Evolutionary conservation across 2,113 vertebrate genomes (phyloP).

Genomic region (Pomatostomus ruficeps): DNA sequence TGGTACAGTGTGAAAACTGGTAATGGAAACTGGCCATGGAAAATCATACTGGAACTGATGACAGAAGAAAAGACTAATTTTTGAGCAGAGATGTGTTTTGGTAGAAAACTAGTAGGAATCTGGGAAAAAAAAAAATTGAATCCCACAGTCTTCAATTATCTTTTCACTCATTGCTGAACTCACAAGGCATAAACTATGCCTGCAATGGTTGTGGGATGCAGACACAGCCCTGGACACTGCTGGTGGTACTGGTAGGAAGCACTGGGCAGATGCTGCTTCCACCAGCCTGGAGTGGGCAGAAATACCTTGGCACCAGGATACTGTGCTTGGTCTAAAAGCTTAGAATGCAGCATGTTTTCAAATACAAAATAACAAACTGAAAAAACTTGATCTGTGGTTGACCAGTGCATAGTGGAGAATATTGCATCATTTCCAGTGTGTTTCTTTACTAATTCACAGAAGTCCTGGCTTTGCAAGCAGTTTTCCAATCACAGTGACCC

Average conservation of each 20-base stretch:
- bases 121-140: neutral
- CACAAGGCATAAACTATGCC: neutral
- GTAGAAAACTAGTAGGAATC: neutral
- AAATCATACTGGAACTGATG: neutral
- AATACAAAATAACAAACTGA: neutral
- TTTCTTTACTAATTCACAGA: neutral
- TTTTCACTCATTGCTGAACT: neutral
- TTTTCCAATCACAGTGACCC: neutral
- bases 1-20: neutral
- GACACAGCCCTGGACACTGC: neutral
- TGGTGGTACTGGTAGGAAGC: neutral
- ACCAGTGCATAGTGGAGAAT: neutral
- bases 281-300: neutral
- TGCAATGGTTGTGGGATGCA: neutral
- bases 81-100: neutral
- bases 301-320: rapidly evolving
- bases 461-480: neutral
- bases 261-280: neutral
- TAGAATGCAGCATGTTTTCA: neutral
- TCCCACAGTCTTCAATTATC: neutral
- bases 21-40: neutral
- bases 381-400: neutral
- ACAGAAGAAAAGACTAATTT: neutral
- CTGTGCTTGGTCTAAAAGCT: neutral
- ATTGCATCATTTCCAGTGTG: neutral